A percentile compares a stretch with the other conserved stretches of the same genome.
Conservation (phyloP, 1,140 invertebrate species). For the Condylostylus longicornis region DNA sequence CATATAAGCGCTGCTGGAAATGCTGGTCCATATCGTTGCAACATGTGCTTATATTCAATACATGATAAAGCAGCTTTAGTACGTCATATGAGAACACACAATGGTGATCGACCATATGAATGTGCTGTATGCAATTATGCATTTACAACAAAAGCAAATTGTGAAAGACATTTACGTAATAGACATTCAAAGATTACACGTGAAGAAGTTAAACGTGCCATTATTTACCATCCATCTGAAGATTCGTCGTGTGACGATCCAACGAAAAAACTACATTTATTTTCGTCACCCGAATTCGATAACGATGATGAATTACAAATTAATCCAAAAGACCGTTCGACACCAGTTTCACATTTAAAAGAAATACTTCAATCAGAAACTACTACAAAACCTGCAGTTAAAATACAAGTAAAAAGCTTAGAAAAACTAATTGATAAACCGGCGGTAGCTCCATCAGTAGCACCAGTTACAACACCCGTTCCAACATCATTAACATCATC, state of each 20-base stretch:
- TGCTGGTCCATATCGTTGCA: conserved; percentile 68
- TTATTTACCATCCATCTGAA: conserved; percentile 73
- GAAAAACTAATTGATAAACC: conserved; percentile 40
- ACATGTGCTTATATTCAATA: conserved; percentile 79
- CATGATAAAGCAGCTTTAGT: conserved; percentile 80
- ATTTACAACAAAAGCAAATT: conserved; percentile 90
- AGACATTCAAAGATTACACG: conserved; percentile 69
- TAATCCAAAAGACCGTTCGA: conserved; percentile 22
- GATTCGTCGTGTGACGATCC: conserved; percentile 56
- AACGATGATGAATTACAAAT: conserved; percentile 23
- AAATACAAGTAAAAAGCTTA: conserved; percentile 47
- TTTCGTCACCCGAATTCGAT: conserved; percentile 11
- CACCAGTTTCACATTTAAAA: conserved; percentile 35
- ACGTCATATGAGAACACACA: conserved; percentile 82
- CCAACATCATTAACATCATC: background rate
- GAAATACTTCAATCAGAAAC: conserved; percentile 23
- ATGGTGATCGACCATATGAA: conserved; percentile 86
- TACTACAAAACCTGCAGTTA: conserved; percentile 27
- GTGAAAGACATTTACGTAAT: conserved; percentile 78
- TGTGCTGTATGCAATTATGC: conserved; percentile 87
- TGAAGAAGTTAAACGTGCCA: conserved; percentile 70
- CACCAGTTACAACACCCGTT: conserved; percentile 19
- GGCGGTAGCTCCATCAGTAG: conserved; percentile 22
- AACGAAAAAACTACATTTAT: conserved; percentile 12
- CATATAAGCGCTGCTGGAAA: conserved; percentile 53